phyloP scores from a whole-genome alignment of 2,888 invertebrate species.

The Morpho deidamia region DNA sequence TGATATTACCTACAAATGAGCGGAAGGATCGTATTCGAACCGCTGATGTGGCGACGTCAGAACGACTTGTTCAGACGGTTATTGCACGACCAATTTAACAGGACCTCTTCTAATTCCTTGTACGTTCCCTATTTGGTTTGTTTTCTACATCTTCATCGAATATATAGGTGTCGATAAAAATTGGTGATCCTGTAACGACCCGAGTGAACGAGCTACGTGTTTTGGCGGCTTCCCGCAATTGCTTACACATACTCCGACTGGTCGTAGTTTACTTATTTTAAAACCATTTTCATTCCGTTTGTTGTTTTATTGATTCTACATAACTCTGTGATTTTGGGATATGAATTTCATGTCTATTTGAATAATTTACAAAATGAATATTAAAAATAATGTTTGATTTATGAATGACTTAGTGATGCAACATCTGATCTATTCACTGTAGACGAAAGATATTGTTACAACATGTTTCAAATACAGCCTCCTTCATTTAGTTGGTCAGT shows the following conservation, averaged over 20 bases:
- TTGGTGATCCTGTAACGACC: slow-evolving; percentile 52
- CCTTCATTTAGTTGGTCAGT: too few species aligned
- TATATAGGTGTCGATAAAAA: slow-evolving; percentile 37
- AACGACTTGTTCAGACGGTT: slow-evolving; percentile 59
- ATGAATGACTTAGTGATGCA: too few species aligned
- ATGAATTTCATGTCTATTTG: too few species aligned
- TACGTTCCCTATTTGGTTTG: slow-evolving; percentile 24
- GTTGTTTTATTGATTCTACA: too few species aligned
- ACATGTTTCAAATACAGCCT: too few species aligned
- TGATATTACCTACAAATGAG: slow-evolving; percentile 52
- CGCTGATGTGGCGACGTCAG: slow-evolving; percentile 63
- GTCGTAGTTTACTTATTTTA: slow-evolving; percentile 24
- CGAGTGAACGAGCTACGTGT: slow-evolving; percentile 70
- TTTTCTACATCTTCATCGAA: slow-evolving; percentile 24
- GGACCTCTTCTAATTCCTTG: slow-evolving; percentile 40
- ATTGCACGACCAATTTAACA: slow-evolving; percentile 46
- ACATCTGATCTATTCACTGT: too few species aligned
- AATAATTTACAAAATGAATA: too few species aligned
- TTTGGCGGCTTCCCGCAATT: slow-evolving; percentile 64
- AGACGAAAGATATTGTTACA: too few species aligned
- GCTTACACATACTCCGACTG: slow-evolving; percentile 47
- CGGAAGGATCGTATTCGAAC: slow-evolving; percentile 50
- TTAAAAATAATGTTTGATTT: too few species aligned
- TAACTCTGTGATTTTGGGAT: too few species aligned
- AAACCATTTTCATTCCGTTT: slow-evolving; percentile 14